A percentile compares a stretch with the other conserved stretches of the same genome.
phyloP scores from a whole-genome alignment of 2,113 vertebrate species.

The Pygathrix nemaeus region DNA sequence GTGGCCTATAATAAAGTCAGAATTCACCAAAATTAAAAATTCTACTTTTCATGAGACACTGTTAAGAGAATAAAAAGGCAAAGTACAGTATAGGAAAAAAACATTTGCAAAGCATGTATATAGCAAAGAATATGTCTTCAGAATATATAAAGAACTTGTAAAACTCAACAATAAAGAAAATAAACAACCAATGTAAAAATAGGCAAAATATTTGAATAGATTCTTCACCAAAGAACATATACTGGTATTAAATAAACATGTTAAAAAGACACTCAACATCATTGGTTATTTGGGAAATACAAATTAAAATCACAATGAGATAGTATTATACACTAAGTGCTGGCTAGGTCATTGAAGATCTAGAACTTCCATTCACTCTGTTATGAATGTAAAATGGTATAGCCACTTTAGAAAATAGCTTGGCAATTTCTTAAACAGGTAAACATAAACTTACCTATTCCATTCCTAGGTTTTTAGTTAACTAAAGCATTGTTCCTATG shows the following conservation, averaged over 20 bases:
- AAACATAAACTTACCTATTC: neutral
- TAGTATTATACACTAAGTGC: neutral
- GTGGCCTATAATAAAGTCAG: too few species aligned
- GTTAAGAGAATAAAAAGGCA: neutral
- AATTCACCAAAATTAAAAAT: slow-evolving; percentile 26
- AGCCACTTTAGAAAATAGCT: neutral
- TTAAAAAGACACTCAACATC: neutral
- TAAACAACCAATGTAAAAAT: neutral
- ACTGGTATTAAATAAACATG: neutral
- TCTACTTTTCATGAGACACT: neutral
- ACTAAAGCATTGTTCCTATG: neutral
- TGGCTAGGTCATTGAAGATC: neutral
- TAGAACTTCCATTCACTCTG: neutral
- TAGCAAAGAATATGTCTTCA: neutral
- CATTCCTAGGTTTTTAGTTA: neutral
- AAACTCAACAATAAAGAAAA: neutral
- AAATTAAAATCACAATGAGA: neutral
- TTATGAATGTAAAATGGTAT: neutral
- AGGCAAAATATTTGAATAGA: neutral
- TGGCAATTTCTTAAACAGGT: neutral
- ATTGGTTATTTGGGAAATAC: neutral
- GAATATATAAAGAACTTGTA: neutral
- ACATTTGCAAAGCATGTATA: neutral
- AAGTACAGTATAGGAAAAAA: neutral
- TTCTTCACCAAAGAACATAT: neutral